Evolutionary conservation across 2,888 invertebrate species (phyloP).

Genomic region (Ctena decussata): DNA sequence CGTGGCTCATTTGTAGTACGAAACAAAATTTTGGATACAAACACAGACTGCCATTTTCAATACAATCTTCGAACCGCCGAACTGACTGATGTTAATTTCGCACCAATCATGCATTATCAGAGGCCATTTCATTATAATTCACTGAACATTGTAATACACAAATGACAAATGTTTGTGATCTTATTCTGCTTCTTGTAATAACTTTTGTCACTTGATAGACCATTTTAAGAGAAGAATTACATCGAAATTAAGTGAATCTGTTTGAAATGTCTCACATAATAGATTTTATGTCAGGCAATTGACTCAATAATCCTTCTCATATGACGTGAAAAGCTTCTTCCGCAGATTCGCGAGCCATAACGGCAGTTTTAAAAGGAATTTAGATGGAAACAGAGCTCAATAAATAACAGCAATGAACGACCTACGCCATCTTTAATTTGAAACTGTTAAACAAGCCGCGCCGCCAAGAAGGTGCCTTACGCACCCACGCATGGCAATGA

Average conservation of each 20-base stretch:
- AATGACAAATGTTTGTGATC: slow-evolving; percentile 13
- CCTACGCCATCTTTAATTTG: slow-evolving; percentile 1
- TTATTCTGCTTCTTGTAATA: slow-evolving; percentile 5
- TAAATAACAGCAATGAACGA: slow-evolving; percentile 9
- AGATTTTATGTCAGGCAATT: slow-evolving; percentile 23
- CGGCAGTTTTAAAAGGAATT: background rate
- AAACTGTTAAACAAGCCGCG: slow-evolving; percentile 20
- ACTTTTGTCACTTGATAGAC: background rate
- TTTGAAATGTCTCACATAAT: slow-evolving; percentile 16
- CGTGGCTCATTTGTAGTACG: no score
- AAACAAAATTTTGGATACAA: no score
- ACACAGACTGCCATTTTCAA: no score
- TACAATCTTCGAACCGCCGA: no score
- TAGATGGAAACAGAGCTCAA: background rate
- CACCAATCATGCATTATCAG: no score
- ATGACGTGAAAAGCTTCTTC: background rate
- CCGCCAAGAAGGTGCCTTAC: no score
- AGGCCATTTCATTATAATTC: no score
- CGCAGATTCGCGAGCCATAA: background rate
- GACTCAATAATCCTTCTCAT: slow-evolving; percentile 11
- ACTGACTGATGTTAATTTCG: no score
- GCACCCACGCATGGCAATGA: no score
- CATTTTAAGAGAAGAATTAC: background rate
- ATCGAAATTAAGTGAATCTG: slow-evolving; percentile 19
- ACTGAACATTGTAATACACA: slow-evolving; percentile 5